These are phyloP conservation scores for Subacronicta megacephala DNA, from an alignment of 2,888 invertebrate species.

Conservation along the genomic window DNA sequence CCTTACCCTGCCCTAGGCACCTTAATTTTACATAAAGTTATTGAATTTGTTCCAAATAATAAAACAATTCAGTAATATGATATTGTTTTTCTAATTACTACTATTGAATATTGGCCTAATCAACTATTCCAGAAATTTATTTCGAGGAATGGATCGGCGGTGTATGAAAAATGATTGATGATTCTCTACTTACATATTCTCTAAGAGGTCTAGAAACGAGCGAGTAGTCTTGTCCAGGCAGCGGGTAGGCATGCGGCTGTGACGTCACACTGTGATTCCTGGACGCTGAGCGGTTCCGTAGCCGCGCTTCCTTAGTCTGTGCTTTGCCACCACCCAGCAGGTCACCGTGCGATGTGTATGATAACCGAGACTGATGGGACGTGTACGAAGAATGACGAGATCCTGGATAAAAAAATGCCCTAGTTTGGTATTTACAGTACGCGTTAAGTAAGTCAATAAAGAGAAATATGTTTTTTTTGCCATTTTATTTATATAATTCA, in stretches of 20 bases:
- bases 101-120: too few relatives aligned
- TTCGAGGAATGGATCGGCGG: too few relatives aligned
- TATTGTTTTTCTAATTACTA: too few relatives aligned
- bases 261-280: conserved; percentile 92
- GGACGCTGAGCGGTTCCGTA: conserved; percentile 93
- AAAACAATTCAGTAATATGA: too few relatives aligned
- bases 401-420: conserved; percentile 81
- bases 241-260: conserved; percentile 86
- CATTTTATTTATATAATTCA: too few relatives aligned
- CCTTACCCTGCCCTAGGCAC: too few relatives aligned
- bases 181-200: conserved; percentile 91
- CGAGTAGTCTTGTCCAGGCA: conserved; percentile 88
- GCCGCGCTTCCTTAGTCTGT: conserved; percentile 96
- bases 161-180: too few relatives aligned
- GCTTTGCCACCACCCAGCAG: conserved; percentile 93
- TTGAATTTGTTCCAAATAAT: too few relatives aligned
- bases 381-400: conserved; percentile 98
- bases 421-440: not conserved
- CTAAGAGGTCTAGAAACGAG: conserved; percentile 91
- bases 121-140: too few relatives aligned
- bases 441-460: too few relatives aligned
- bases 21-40: too few relatives aligned
- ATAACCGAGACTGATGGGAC: conserved; percentile 97
- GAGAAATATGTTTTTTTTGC: too few relatives aligned
- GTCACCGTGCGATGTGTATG: conserved; percentile 98